Conservation (phyloP, 1,140 invertebrate genomes). For the Wiebesia pumilae region DNA sequence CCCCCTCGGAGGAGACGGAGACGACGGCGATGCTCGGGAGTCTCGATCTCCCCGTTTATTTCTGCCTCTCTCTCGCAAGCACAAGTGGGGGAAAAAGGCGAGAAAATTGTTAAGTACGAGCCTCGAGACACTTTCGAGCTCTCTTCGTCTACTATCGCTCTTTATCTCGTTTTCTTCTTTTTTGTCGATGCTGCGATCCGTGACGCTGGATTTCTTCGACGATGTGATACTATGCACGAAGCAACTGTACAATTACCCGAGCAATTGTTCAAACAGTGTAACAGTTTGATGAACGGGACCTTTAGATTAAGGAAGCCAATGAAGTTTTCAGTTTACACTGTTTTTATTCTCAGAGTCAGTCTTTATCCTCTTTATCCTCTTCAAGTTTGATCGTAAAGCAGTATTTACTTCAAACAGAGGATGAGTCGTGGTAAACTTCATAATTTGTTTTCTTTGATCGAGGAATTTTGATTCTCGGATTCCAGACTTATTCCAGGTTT, state of each 20-base stretch:
- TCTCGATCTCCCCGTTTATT: constrained; percentile 37
- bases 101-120: constrained; percentile 34
- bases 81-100: background rate
- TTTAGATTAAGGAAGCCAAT: background rate
- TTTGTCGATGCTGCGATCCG: background rate
- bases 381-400: background rate
- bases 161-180: constrained; percentile 26
- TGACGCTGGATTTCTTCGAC: constrained; percentile 4
- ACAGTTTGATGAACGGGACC: background rate
- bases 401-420: background rate
- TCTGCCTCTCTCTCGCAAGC: constrained; percentile 1
- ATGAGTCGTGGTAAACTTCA: background rate
- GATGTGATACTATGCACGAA: background rate
- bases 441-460: background rate
- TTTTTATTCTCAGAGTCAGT: no score
- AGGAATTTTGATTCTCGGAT: background rate
- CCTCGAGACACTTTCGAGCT: constrained; percentile 31
- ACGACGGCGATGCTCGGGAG: constrained; percentile 6
- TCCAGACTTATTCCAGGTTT: background rate
- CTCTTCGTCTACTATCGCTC: constrained; percentile 27
- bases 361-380: no score
- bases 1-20: background rate
- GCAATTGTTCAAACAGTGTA: constrained; percentile 62
- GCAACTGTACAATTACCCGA: constrained; percentile 59
- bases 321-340: background rate